Conservation (phyloP, 2,113 vertebrate genomes). For the Nanorana parkeri region DNA sequence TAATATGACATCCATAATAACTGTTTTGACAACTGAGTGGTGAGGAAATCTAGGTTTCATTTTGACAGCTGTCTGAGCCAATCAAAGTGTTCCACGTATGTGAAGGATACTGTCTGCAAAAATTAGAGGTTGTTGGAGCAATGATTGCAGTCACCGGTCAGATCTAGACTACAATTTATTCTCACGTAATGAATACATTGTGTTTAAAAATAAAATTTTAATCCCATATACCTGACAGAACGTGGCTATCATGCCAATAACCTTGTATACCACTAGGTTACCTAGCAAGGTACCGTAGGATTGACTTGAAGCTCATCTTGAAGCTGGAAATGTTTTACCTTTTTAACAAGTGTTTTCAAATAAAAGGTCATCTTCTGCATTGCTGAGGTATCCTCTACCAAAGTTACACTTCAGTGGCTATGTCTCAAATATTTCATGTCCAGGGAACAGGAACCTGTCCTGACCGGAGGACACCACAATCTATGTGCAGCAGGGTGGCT, state of each 20-base stretch:
- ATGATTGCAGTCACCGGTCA: neutral
- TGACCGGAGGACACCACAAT: too few species aligned
- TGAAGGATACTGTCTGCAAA: neutral
- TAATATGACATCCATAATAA: slow-evolving; percentile 49
- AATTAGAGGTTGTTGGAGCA: slow-evolving; percentile 19
- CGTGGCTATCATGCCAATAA: neutral
- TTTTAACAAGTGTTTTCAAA: too few species aligned
- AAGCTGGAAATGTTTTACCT: too few species aligned
- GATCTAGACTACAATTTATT: neutral
- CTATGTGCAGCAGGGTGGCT: too few species aligned
- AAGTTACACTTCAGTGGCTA: too few species aligned
- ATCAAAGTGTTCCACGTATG: slow-evolving; percentile 1
- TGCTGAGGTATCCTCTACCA: too few species aligned
- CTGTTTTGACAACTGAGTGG: slow-evolving; percentile 42
- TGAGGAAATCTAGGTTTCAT: slow-evolving; percentile 26
- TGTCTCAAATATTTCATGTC: too few species aligned
- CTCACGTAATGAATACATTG: neutral
- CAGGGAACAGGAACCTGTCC: too few species aligned
- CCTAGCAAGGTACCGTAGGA: too few species aligned
- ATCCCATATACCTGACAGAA: neutral
- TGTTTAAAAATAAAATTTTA: neutral
- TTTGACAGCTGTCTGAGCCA: slow-evolving; percentile 49
- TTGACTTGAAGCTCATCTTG: too few species aligned
- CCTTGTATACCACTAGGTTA: too few species aligned
- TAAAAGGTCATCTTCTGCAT: too few species aligned